Evolutionary conservation across 2,797 vertebrate genomes (phyloP).

Genomic region (Sebastes minor): DNA sequence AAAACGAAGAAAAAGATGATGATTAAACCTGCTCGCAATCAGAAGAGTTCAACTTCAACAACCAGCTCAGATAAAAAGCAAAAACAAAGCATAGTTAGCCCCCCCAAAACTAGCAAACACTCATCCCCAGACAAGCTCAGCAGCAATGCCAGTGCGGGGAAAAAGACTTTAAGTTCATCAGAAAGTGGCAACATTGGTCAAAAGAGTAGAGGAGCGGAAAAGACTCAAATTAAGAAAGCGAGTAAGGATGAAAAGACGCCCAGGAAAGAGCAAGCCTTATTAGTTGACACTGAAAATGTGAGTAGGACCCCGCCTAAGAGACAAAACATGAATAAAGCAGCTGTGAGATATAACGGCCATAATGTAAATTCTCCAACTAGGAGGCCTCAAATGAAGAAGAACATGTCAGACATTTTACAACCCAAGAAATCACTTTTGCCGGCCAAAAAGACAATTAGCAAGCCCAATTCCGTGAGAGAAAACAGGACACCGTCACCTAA

Average conservation of each 20-base stretch:
- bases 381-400: slow-evolving; percentile 72
- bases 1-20: slow-evolving; percentile 54
- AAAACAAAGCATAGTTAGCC: slow-evolving; percentile 30
- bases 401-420: slow-evolving; percentile 68
- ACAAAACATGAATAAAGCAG: slow-evolving; percentile 35
- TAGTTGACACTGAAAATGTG: slow-evolving; percentile 35
- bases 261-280: slow-evolving; percentile 38
- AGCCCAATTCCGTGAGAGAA: slow-evolving; percentile 75
- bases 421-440: slow-evolving; percentile 38
- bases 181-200: slow-evolving; percentile 59
- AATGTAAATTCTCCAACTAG: slow-evolving; percentile 68
- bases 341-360: slow-evolving; percentile 54
- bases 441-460: slow-evolving; percentile 77
- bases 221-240: slow-evolving; percentile 43
- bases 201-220: slow-evolving; percentile 47
- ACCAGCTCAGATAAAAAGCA: slow-evolving; percentile 55
- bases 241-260: slow-evolving; percentile 25
- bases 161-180: slow-evolving; percentile 61
- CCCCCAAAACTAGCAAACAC: slow-evolving; percentile 46
- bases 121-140: slow-evolving; percentile 58
- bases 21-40: slow-evolving; percentile 26
- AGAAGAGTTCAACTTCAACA: slow-evolving; percentile 52
- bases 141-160: slow-evolving; percentile 47
- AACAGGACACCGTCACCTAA: slow-evolving; percentile 59
- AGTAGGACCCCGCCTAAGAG: slow-evolving; percentile 48